A percentile compares a stretch with the other conserved stretches of the same genome.
Conservation (phyloP, 2,888 invertebrate species). For the Cephonodes hylas region DNA sequence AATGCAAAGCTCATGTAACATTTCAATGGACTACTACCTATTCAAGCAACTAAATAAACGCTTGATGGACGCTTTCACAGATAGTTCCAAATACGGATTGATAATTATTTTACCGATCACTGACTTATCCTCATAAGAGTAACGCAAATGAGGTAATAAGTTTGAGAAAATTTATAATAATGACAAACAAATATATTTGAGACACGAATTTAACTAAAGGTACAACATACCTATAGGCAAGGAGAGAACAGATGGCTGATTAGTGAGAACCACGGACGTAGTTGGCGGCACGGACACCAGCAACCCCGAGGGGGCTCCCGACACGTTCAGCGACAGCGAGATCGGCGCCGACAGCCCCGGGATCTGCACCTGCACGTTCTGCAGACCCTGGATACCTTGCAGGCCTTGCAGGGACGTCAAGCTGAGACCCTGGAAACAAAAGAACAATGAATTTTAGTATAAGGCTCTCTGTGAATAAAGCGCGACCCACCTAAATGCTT, state of each 20-base stretch:
- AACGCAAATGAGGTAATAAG: too few relatives aligned
- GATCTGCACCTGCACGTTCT: conserved; percentile 91
- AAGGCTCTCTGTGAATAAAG: neutral
- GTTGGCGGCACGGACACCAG: conserved; percentile 85
- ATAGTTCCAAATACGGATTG: too few relatives aligned
- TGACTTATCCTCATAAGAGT: too few relatives aligned
- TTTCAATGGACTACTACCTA: too few relatives aligned
- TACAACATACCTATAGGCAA: conserved; percentile 80
- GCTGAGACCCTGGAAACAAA: conserved; percentile 83
- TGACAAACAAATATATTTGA: too few relatives aligned
- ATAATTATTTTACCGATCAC: too few relatives aligned
- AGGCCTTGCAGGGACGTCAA: conserved; percentile 89
- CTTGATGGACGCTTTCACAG: too few relatives aligned
- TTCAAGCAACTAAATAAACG: too few relatives aligned
- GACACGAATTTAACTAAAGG: too few relatives aligned
- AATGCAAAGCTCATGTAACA: too few relatives aligned
- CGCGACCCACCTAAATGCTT: too few relatives aligned
- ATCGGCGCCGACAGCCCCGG: conserved; percentile 93
- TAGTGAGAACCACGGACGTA: conserved; percentile 72
- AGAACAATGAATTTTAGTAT: neutral
- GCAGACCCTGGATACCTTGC: conserved; percentile 85
- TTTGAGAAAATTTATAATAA: too few relatives aligned
- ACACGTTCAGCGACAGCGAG: conserved; percentile 87
- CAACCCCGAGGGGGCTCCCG: conserved; percentile 84
- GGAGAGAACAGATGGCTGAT: conserved; percentile 82